Evolutionary conservation across 1,140 invertebrate genomes (phyloP).

Genomic region (Amyelois transitella): DNA sequence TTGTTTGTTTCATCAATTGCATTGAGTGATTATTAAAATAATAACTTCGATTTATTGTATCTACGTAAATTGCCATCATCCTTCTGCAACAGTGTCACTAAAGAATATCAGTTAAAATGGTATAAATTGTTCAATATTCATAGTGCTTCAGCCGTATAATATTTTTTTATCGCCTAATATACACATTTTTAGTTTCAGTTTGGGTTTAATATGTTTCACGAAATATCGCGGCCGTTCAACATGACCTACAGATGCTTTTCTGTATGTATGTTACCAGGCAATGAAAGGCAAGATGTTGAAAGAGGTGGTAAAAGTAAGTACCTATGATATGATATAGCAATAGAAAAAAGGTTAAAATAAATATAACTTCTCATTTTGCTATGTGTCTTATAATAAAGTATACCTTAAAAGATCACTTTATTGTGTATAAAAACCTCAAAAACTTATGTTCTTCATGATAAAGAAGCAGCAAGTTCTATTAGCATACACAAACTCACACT

Average conservation of each 20-base stretch:
- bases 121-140: constrained; percentile 12
- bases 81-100: not conserved
- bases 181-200: constrained; percentile 79
- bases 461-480: no score
- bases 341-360: no score
- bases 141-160: not conserved
- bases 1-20: no score
- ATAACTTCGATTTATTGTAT: no score
- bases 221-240: constrained; percentile 86
- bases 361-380: not conserved
- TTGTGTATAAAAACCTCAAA: no score
- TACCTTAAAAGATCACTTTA: no score
- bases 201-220: constrained; percentile 89
- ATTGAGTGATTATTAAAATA: no score
- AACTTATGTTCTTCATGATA: no score
- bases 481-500: no score
- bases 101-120: constrained; percentile 28
- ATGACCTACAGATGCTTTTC: constrained; percentile 93
- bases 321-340: no score
- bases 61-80: no score
- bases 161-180: constrained; percentile 19
- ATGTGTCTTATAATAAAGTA: not conserved
- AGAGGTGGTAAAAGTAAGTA: constrained; percentile 95
- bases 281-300: constrained; percentile 96
- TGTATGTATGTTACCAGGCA: constrained; percentile 95